Base-by-base conservation (phyloP, 2,113 vertebrate genomes). In the Cavia aperea region DNA sequence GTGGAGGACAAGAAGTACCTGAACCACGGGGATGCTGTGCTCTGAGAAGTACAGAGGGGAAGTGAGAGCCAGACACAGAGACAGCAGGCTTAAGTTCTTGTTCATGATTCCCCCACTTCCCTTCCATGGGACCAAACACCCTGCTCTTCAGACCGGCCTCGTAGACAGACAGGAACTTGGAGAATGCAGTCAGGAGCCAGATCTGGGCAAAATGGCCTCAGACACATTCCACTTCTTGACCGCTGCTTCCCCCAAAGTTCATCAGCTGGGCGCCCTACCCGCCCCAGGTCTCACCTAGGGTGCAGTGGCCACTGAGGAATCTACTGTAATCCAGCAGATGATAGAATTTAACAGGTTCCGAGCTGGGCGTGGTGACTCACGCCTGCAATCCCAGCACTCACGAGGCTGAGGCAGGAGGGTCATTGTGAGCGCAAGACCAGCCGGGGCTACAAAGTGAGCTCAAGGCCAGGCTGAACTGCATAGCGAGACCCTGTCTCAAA, bases 41-140 rank as follows among this genome's bases (percentile, higher is more conserved):
- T 65, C 51, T 23, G 73, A 70, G 95, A 95, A 94, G 85, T 19
- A 5, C 68, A 46, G 31, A 10, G 26, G 5, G 73, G 90, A 92
- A 95, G 92, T 81, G 93, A 95, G 73, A 81, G 29, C 66, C 0
- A 0, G 46, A 13, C 3, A 3, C 54, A 9, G 24, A 60, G 51
- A 46, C 0, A 4, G 51, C 62, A 51, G 65, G 58, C 46, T 29
- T 26, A 62, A 63, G 58, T 83, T 95, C 93, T 93, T 78, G 0
- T 70, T 39, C 31, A 31, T 2, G 29, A 54, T 12, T 36, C 46
- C 62, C 39, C 86, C 49, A 93, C 86, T 95, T 96, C 94, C 89
- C 93, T 87, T 62, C 94, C 18, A 4, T 2, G 21, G 75, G 19
- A 88, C 54, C 54, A 15, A 51, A 78, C 7, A 65, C 85, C 68